Percentiles rank a stretch among this genome's conserved stretches.
Evolutionary conservation across 2,797 vertebrate genomes (phyloP).

Genomic region (Tolypeutes matacus): DNA sequence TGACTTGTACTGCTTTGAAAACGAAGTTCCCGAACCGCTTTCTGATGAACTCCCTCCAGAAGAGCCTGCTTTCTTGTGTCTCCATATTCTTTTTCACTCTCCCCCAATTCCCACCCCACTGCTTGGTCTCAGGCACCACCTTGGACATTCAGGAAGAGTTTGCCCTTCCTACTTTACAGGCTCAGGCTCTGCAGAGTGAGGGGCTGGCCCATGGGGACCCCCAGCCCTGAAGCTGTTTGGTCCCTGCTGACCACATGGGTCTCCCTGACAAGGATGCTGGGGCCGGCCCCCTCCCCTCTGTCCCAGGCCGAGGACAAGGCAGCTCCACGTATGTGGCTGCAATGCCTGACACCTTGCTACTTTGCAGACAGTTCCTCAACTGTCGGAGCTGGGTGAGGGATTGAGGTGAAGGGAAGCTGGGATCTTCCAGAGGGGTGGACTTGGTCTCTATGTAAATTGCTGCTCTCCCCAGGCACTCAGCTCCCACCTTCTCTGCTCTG

Average conservation of each 20-base stretch:
- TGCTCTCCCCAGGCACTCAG: background rate
- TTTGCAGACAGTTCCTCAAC: background rate
- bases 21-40: background rate
- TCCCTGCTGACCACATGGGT: background rate
- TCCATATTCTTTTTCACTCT: background rate
- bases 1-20: background rate
- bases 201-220: background rate
- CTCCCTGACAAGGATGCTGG: background rate
- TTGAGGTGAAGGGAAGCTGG: background rate
- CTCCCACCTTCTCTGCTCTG: too few species aligned
- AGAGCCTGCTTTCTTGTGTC: background rate
- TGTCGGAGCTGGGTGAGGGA: background rate
- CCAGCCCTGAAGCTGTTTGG: background rate
- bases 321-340: background rate
- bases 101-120: too few species aligned
- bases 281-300: background rate
- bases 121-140: background rate
- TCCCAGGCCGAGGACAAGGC: background rate
- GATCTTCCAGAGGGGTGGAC: background rate
- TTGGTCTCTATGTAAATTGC: background rate
- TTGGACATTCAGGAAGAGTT: background rate
- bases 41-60: background rate
- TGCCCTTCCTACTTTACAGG: background rate
- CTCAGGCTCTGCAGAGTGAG: background rate
- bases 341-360: background rate